Evolutionary conservation across 2,888 invertebrate species (phyloP).

Genomic region (Polydrusus cervinus): DNA sequence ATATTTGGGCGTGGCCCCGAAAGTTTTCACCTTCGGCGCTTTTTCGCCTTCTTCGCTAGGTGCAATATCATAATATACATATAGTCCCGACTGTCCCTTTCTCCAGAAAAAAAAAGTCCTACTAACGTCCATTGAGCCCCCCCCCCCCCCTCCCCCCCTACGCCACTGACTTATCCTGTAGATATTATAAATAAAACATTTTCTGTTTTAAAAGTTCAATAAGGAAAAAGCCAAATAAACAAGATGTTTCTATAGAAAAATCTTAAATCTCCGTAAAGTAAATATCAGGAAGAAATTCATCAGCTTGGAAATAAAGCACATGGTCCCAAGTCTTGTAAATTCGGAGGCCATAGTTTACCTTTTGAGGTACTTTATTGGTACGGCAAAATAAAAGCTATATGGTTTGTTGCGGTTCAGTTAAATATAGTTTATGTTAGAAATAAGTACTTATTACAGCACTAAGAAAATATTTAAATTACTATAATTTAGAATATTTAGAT

Average conservation of each 20-base stretch:
- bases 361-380: slow-evolving; percentile 35
- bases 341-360: slow-evolving; percentile 38
- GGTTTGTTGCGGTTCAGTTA: neutral
- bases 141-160: no score
- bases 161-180: no score
- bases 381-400: slow-evolving; percentile 13
- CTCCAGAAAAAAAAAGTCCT: no score
- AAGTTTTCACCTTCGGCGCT: no score
- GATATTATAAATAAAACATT: neutral
- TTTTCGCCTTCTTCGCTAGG: no score
- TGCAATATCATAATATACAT: no score
- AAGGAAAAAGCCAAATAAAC: neutral
- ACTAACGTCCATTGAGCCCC: no score
- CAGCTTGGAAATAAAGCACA: slow-evolving; percentile 46
- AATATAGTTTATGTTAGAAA: slow-evolving; percentile 1
- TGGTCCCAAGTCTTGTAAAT: slow-evolving; percentile 40
- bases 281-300: slow-evolving; percentile 35
- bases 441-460: neutral
- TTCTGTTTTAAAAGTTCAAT: neutral
- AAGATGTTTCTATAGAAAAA: slow-evolving; percentile 8
- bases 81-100: no score
- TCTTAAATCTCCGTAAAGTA: slow-evolving; percentile 44
- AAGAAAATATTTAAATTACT: neutral
- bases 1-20: no score
- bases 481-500: slow-evolving; percentile 5